Evolutionary conservation across 2,113 vertebrate genomes (phyloP).

Genomic region (Pongo abelii): DNA sequence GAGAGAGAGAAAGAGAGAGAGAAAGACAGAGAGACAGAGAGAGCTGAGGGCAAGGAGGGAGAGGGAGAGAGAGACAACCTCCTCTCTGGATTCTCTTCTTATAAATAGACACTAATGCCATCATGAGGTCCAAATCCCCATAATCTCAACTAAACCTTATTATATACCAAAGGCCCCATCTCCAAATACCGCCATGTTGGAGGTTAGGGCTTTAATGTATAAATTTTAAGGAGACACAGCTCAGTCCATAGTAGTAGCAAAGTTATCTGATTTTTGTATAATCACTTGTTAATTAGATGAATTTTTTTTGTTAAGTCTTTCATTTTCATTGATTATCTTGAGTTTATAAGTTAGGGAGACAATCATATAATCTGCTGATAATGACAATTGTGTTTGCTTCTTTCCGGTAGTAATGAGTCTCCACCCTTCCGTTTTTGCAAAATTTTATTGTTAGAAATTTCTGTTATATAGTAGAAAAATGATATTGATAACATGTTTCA

Average conservation of each 20-base stretch:
- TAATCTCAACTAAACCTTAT: background rate
- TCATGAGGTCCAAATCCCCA: too few species aligned
- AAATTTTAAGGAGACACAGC: too few species aligned
- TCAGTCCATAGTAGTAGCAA: background rate
- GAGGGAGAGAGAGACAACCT: too few species aligned
- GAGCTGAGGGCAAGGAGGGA: too few species aligned
- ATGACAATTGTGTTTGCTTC: conserved; percentile 47
- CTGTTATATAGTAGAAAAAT: conserved; percentile 41
- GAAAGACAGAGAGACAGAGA: too few species aligned
- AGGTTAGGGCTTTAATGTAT: too few species aligned
- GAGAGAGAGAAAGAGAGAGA: too few species aligned
- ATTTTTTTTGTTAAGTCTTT: conserved; percentile 35
- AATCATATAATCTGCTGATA: conserved; percentile 46
- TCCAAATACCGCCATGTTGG: too few species aligned
- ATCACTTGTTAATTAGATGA: conserved; percentile 19
- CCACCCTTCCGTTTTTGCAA: background rate
- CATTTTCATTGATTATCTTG: conserved; percentile 47
- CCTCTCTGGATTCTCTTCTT: background rate
- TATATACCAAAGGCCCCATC: background rate
- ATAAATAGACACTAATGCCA: background rate
- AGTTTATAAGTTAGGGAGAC: conserved; percentile 33
- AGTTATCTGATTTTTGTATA: conserved; percentile 43
- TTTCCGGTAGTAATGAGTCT: conserved; percentile 41
- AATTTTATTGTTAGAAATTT: conserved; percentile 19
- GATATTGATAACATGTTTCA: conserved; percentile 29